Percentiles rank a stretch among this genome's conserved stretches.
These are phyloP conservation scores for Sinentomon sp. DNA, from an alignment of 2,888 invertebrate genomes.

Conservation along the genomic window DNA sequence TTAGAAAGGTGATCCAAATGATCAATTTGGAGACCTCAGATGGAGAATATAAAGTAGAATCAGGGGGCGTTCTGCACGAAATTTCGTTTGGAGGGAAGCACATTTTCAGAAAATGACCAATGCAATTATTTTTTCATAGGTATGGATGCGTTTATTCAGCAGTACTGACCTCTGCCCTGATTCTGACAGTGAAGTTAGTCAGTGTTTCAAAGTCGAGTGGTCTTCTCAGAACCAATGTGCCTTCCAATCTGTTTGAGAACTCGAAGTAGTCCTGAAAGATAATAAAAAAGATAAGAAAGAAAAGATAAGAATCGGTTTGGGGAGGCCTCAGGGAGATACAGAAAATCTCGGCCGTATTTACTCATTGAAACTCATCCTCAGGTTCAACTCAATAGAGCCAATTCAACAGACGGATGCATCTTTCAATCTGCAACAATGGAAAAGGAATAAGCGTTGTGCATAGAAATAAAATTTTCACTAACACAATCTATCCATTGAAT, in stretches of 20 bases:
- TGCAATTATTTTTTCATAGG: neutral
- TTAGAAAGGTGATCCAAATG: too few relatives aligned
- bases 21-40: too few relatives aligned
- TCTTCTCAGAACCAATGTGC: slow-evolving; percentile 45
- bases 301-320: neutral
- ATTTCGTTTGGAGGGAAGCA: neutral
- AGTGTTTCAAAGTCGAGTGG: slow-evolving; percentile 57
- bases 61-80: slow-evolving; percentile 12
- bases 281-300: slow-evolving; percentile 8
- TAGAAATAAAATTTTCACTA: too few relatives aligned
- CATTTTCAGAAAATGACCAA: neutral
- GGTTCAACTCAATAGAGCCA: too few relatives aligned
- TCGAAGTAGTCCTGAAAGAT: slow-evolving; percentile 39
- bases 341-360: too few relatives aligned
- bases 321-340: too few relatives aligned
- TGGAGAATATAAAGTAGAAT: too few relatives aligned
- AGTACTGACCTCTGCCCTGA: slow-evolving; percentile 27
- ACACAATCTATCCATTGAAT: too few relatives aligned
- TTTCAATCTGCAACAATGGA: too few relatives aligned
- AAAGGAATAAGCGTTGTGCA: too few relatives aligned
- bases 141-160: neutral
- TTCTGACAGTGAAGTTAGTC: slow-evolving; percentile 42
- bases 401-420: too few relatives aligned
- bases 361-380: too few relatives aligned
- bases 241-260: slow-evolving; percentile 60